phyloP scores from a whole-genome alignment of 1,140 invertebrate genomes.

The Helicoverpa armigera region DNA sequence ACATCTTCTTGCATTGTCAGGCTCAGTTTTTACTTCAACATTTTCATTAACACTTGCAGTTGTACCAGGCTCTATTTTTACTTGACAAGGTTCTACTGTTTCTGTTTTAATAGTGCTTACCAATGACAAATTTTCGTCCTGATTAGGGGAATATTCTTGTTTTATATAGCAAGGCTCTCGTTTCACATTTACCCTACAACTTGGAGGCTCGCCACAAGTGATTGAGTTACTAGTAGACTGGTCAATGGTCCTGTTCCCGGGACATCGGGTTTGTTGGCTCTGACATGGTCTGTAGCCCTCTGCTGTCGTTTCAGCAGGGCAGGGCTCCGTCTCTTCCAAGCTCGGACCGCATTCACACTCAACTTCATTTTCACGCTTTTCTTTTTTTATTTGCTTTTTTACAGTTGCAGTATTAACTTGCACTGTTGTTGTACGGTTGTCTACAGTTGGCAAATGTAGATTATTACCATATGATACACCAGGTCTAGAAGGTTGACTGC shows the following conservation, averaged over 20 bases:
- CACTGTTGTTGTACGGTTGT: background rate
- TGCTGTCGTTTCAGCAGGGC: constrained; percentile 49
- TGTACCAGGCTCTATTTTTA: constrained; percentile 62
- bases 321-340: constrained; percentile 19
- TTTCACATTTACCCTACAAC: constrained; percentile 56
- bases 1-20: constrained; percentile 54
- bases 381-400: constrained; percentile 62
- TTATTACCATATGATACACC: constrained; percentile 31
- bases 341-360: constrained; percentile 58
- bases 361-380: constrained; percentile 47
- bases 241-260: constrained; percentile 29
- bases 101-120: constrained; percentile 57
- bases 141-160: no score
- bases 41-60: constrained; percentile 46
- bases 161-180: constrained; percentile 39
- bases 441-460: constrained; percentile 12
- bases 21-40: constrained; percentile 70
- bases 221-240: constrained; percentile 44
- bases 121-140: background rate
- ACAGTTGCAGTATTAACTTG: constrained; percentile 30
- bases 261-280: constrained; percentile 60
- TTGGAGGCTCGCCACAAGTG: constrained; percentile 49
- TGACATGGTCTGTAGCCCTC: constrained; percentile 57
- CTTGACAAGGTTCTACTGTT: constrained; percentile 44
- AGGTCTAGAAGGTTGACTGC: constrained; percentile 45